Evolutionary conservation across 2,888 invertebrate species (phyloP), one percentile per base, ranked within the genome.

Genomic region (Troides aeacus): DNA sequence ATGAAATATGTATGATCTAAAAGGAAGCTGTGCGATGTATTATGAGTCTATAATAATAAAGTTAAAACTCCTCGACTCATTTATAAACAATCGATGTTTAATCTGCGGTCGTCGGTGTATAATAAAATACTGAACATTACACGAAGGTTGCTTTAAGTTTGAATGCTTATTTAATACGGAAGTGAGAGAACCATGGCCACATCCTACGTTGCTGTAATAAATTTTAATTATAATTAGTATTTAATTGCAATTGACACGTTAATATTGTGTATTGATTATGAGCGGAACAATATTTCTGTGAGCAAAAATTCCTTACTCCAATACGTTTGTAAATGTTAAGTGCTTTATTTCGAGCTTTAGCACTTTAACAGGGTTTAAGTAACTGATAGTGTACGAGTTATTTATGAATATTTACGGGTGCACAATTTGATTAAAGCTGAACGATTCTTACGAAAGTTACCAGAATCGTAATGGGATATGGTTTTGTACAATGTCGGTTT

Each of bases 71-170:
- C n/a, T 53, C 57, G n/a, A 50, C 46, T 62, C 46, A 62, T 65
- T 69, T 56, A 50, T 61, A 58, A 24, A 61, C 36, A 46, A 69
- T 61, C 18, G 46, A 59, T 68, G 36, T 62, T 39, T 64, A 23
- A 24, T 30, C 10, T 62, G 36, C 60, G 57, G 69, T 46, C 23
- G 57, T 64, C 46, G 42, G 24, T 64, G 59, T 42, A 46, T 62
- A 62, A 57, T 57, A 46, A 65, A 62, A 56, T 58, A 21, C 57
- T 69, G 68, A 62, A 62, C 42, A 42, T 21, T 56, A 56, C 24
- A 18, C 46, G 64, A 69, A 69, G 64, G 64, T 69, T 69, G 62
- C 42, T 30, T 61, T 7, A 46, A 69, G 42, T 65, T 69, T 61
- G 61, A 39, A 24, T 15, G 65, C 50, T 46, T 58, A 30, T 62